A percentile compares a stretch with the other conserved stretches of the same genome.
Conservation (phyloP, 2,113 vertebrate species). For the Pterocles orientalis region DNA sequence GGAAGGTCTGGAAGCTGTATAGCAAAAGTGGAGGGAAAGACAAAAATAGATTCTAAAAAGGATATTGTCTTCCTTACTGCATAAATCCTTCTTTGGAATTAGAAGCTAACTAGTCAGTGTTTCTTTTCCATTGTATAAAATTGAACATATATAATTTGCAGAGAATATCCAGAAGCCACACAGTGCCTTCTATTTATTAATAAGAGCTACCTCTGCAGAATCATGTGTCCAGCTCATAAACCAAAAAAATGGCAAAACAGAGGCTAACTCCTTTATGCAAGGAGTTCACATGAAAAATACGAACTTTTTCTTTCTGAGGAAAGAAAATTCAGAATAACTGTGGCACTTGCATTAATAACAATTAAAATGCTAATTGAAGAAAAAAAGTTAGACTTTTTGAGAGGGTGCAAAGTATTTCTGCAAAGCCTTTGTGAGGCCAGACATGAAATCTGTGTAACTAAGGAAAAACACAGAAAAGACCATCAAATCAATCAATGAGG, state of each 20-base stretch:
- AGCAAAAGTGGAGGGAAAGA: slow-evolving; percentile 50
- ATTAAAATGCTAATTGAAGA: neutral
- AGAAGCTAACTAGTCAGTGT: slow-evolving; percentile 10
- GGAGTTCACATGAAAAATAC: neutral
- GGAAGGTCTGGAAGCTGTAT: slow-evolving; percentile 55
- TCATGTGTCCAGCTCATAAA: neutral
- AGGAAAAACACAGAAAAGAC: neutral
- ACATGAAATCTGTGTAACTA: neutral
- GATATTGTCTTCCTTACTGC: slow-evolving; percentile 53
- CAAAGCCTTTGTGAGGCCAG: neutral
- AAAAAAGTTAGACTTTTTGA: neutral
- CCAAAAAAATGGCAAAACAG: neutral
- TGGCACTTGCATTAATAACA: neutral
- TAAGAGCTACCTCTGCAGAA: neutral
- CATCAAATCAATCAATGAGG: neutral
- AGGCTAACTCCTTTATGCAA: neutral
- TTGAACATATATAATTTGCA: slow-evolving; percentile 18
- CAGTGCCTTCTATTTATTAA: slow-evolving; percentile 10
- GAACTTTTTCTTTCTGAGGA: neutral
- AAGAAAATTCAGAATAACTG: neutral
- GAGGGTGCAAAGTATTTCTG: neutral
- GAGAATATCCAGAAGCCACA: slow-evolving; percentile 33
- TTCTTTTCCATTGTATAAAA: slow-evolving; percentile 14
- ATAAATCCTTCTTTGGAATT: slow-evolving; percentile 46
- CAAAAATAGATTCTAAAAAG: slow-evolving; percentile 64